Base-by-base conservation (phyloP, 2,113 vertebrate genomes). In the Camelus dromedarius region DNA sequence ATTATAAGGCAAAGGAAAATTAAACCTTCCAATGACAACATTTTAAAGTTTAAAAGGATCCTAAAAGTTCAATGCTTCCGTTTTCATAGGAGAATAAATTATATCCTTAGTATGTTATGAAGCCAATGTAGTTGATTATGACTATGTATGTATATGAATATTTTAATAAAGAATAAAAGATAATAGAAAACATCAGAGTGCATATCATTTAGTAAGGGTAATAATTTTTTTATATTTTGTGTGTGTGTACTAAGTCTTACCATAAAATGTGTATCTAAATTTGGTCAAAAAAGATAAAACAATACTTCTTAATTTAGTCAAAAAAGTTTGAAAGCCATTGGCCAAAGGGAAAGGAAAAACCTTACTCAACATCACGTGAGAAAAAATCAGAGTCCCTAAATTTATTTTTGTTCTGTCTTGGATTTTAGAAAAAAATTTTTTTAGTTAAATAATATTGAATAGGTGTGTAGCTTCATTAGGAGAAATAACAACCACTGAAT, bases 401-500 rank as follows among this genome's bases (percentile, higher is more conserved):
- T 86, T 73, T 54, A 6, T 56, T 67, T 72, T 84, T 30, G 28
- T 64, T 84, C 26, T 76, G 28, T 73, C 69, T 84, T 66, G 4
- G 86, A 54, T 96, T 77, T 92, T n/a, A 94, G 24, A 58, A 73
- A 77, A n/a, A 60, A 91, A 80, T 10, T 32, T 19, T 70, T 87
- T 30, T 30, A 64, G 60, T 54, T 26, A 26, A 92, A 80, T 22
- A 58, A 3, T 83, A 22, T 26, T 52, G 19, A 84, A 81, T 80
- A 50, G 13, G 1, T 64, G 1, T 18, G 5, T 9, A 82, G 32
- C 4, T 83, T 77, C 72, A 79, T 42, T 56, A 83, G 35, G 8
- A 79, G 12, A 76, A 91, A 73, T 60, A 95, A 56, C 19, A 69
- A 70, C 0, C 11, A 66, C 54, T 75, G 2, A 90, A 5, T 46